Percentiles rank a stretch among this genome's conserved stretches.
Evolutionary conservation across 2,113 vertebrate genomes (phyloP).

Genomic region (Phylloscopus whistleri): DNA sequence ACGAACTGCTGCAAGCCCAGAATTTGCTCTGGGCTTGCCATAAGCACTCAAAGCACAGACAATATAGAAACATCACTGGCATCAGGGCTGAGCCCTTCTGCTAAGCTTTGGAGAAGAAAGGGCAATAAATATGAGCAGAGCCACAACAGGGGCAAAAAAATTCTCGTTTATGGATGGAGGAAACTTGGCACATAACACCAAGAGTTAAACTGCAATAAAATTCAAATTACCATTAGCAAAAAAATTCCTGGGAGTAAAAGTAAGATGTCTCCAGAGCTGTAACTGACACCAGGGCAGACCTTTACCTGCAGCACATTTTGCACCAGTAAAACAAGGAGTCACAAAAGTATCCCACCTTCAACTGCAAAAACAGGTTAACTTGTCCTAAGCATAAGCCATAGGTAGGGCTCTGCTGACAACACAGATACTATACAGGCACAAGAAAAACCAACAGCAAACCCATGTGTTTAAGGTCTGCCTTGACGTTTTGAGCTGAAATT

Average conservation of each 20-base stretch:
- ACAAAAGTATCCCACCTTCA: background rate
- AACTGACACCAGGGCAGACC: background rate
- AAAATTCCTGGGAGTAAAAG: background rate
- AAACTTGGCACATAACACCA: background rate
- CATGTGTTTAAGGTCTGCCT: background rate
- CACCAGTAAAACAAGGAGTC: background rate
- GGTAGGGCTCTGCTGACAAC: background rate
- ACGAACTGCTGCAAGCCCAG: background rate
- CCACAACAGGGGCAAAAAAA: fast-evolving
- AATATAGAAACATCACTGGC: background rate
- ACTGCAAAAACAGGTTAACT: background rate
- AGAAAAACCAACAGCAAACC: background rate
- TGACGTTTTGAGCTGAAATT: background rate
- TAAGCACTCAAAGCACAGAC: background rate
- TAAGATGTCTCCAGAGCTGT: background rate
- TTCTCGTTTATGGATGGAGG: background rate
- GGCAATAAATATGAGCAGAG: background rate
- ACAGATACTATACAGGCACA: fast-evolving
- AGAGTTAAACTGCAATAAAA: background rate
- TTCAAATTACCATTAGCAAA: background rate
- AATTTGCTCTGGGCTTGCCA: background rate
- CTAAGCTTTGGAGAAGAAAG: background rate
- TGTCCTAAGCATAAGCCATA: background rate
- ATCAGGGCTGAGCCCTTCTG: background rate
- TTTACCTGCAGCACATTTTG: background rate